Percentiles rank a stretch among this genome's conserved stretches.
Conservation (phyloP, 2,888 invertebrate species). For the Clunio marinus region DNA sequence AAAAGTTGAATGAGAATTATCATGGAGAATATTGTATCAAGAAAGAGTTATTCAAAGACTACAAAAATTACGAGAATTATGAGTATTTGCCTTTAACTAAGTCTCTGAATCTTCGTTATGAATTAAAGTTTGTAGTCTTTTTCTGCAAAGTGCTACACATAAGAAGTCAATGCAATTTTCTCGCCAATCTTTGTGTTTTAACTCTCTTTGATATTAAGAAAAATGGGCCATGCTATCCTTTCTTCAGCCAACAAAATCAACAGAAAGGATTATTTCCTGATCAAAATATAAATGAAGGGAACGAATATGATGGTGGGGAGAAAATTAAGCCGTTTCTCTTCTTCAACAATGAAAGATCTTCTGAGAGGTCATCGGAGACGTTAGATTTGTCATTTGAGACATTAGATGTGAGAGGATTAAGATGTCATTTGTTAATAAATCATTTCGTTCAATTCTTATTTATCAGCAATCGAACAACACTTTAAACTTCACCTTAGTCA, state of each 20-base stretch:
- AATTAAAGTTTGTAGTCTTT: constrained; percentile 49
- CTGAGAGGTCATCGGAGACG: constrained; percentile 41
- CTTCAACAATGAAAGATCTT: constrained; percentile 46
- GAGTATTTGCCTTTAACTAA: background rate
- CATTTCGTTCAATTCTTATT: background rate
- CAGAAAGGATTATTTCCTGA: background rate
- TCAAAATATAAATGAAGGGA: constrained; percentile 1
- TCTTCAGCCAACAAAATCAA: constrained; percentile 46
- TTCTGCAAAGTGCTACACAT: constrained; percentile 50
- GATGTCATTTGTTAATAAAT: background rate
- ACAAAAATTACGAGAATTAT: constrained; percentile 37
- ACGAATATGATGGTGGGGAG: constrained; percentile 43
- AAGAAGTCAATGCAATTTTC: constrained; percentile 59
- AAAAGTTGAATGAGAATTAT: constrained; percentile 46
- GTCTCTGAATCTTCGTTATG: constrained; percentile 42
- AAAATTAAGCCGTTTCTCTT: constrained; percentile 48
- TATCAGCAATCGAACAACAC: constrained; percentile 21
- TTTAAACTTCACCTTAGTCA: constrained; percentile 34
- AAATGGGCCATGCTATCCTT: constrained; percentile 52
- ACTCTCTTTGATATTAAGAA: constrained; percentile 55
- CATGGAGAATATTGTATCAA: constrained; percentile 46
- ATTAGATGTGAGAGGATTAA: too few species aligned
- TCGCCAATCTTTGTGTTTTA: constrained; percentile 65
- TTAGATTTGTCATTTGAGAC: constrained; percentile 41
- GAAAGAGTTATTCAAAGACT: constrained; percentile 46